These are phyloP conservation scores for Philonicus albiceps DNA, from an alignment of 2,888 invertebrate species.

Conservation along the genomic window DNA sequence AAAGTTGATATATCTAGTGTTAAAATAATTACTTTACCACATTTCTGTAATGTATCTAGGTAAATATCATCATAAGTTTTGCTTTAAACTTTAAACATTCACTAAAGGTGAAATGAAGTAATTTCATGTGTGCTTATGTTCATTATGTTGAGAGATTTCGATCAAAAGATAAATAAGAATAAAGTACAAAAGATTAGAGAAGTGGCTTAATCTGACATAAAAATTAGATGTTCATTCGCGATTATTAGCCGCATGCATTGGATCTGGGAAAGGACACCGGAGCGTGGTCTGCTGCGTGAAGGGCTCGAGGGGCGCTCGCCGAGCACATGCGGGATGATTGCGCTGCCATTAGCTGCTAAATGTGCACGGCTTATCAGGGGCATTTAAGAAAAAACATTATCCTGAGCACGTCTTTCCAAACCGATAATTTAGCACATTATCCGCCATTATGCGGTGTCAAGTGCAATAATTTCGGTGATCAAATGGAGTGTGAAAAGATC, in stretches of 20 bases:
- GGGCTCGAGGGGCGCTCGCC: neutral
- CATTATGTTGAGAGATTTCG: no score
- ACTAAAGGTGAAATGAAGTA: no score
- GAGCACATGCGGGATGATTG: constrained; percentile 1
- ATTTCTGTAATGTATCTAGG: no score
- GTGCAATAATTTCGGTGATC: constrained; percentile 47
- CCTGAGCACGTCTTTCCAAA: constrained; percentile 25
- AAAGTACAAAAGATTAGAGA: no score
- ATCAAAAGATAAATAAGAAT: no score
- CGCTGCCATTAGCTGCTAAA: constrained; percentile 35
- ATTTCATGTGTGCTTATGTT: no score
- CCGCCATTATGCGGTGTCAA: constrained; percentile 46
- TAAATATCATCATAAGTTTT: no score
- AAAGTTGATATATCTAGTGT: no score
- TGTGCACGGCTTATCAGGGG: constrained; percentile 25
- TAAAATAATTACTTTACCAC: no score
- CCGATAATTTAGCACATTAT: constrained; percentile 46
- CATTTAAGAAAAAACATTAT: constrained; percentile 35
- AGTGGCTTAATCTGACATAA: neutral
- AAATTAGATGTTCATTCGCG: neutral
- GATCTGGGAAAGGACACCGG: neutral
- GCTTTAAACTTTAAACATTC: no score
- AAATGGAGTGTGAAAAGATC: constrained; percentile 44
- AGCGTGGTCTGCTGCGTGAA: neutral
- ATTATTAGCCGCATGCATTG: neutral